Evolutionary conservation across 2,113 vertebrate species (phyloP), one percentile per base, ranked within the genome.

Genomic region (Silurus meridionalis): DNA sequence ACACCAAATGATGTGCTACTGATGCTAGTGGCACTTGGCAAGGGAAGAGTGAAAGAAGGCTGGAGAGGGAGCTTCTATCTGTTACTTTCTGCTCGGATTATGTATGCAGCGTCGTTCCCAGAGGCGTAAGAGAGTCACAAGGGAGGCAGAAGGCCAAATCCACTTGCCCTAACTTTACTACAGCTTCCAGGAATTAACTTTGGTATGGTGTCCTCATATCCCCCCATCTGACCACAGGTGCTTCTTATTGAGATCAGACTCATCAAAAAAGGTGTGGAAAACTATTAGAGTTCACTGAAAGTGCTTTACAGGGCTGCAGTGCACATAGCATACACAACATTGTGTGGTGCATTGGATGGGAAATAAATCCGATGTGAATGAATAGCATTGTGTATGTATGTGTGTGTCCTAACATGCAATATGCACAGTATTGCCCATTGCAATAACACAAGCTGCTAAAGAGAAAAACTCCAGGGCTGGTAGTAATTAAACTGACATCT

Each of bases 191-290:
- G 19, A 52, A 2, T n/a, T 52, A 75, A 57, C 75, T 25, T 21
- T 57, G n/a, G 67, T 71, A 28, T 55, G 61, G 15, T 60, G 57
- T 71, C 71, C 52, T 79, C 6, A 1, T 48, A 75, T 71, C 60
- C 63, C 63, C 72, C 63, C 25, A 15, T 91, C 89, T 92, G 89
- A 91, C 82, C 88, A 81, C 48, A 64, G 87, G 81, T 92, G 89
- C 87, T 87, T 87, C 85, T 90, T 91, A 91, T 91, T 91, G 88
- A 90, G 88, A 90, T 85, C 89, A 91, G 90, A 89, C 89, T 66
- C 88, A 87, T 85, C 86, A 58, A 79, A 4, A 89, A 83, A 66
- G 53, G 66, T 2, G 8, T 37, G 60, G 15, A 79, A 61, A 80
- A 25, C 78, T 28, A 37, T 60, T 6, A 77, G 10, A 77, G 25